phyloP scores from a whole-genome alignment of 1,140 invertebrate genomes.

The Probaryconus sp. region DNA sequence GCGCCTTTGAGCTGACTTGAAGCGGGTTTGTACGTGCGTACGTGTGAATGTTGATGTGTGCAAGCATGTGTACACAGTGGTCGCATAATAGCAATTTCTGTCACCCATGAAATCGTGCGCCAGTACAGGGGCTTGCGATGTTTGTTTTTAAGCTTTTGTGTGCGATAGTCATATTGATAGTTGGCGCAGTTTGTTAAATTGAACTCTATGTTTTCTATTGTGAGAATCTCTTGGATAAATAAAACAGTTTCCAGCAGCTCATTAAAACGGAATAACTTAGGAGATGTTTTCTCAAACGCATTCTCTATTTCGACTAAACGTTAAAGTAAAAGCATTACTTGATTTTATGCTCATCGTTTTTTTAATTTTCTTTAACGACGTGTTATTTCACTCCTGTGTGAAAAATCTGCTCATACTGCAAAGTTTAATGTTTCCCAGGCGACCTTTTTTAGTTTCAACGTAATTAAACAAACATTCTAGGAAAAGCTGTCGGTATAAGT shows the following conservation, averaged over 20 bases:
- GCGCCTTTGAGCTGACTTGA: conserved; percentile 19
- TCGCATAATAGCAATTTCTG: conserved; percentile 23
- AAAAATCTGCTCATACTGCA: conserved; percentile 1
- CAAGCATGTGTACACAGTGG: conserved; percentile 9
- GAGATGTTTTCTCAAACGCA: neutral
- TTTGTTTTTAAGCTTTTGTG: conserved; percentile 40
- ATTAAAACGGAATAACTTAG: conserved; percentile 5
- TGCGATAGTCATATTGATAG: neutral
- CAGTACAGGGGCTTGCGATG: conserved; percentile 16
- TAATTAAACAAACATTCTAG: conserved; percentile 8
- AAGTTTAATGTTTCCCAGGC: conserved; percentile 5
- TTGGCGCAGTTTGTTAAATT: neutral
- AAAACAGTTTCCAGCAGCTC: conserved; percentile 19
- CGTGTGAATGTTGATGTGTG: neutral
- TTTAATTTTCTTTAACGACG: neutral
- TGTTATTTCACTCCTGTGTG: neutral
- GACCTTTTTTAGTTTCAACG: conserved; percentile 18
- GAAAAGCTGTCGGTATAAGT: neutral
- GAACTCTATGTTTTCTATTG: neutral
- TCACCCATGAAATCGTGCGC: conserved; percentile 29
- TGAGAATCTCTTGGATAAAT: conserved; percentile 2
- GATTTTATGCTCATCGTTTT: too few relatives aligned
- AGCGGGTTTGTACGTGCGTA: conserved; percentile 3
- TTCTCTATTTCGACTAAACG: too few relatives aligned
- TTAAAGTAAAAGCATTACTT: too few relatives aligned